These are phyloP conservation scores for Solen grandis DNA, from an alignment of 1,140 invertebrate genomes.

Conservation along the genomic window DNA sequence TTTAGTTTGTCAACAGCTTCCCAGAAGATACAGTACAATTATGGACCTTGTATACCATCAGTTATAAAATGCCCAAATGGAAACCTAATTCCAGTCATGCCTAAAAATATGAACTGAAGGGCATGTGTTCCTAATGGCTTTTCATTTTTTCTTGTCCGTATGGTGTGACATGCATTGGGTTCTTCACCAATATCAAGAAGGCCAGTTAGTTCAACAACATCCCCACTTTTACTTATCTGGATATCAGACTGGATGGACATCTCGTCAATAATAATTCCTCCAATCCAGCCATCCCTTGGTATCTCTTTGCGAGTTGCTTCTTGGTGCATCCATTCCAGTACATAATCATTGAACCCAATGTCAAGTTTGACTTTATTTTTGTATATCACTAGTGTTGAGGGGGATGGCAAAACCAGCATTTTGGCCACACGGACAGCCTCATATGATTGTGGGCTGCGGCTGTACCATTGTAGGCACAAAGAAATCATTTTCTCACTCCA, in stretches of 20 bases:
- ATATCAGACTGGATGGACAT: conserved; percentile 35
- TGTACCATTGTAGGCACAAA: conserved; percentile 2
- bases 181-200: conserved; percentile 28
- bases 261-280: conserved; percentile 55
- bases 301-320: conserved; percentile 33
- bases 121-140: conserved; percentile 32
- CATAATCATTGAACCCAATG: conserved; percentile 31
- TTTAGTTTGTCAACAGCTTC: conserved; percentile 12
- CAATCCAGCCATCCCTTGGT: conserved; percentile 21
- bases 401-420: conserved; percentile 36
- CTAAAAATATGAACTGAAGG: conserved; percentile 47
- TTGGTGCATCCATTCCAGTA: conserved; percentile 48
- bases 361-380: conserved; percentile 54
- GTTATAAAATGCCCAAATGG: conserved; percentile 50
- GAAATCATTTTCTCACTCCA: conserved; percentile 12
- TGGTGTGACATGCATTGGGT: conserved; percentile 1
- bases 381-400: conserved; percentile 26
- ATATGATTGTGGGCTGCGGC: not conserved
- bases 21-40: conserved; percentile 47
- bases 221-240: not conserved
- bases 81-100: conserved; percentile 54
- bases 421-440: not conserved
- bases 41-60: conserved; percentile 10
- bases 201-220: conserved; percentile 10
- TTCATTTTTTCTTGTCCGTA: not conserved